Percentiles rank a stretch among this genome's conserved stretches.
phyloP scores from a whole-genome alignment of 2,888 invertebrate genomes.

The Micoletzkya japonica region DNA sequence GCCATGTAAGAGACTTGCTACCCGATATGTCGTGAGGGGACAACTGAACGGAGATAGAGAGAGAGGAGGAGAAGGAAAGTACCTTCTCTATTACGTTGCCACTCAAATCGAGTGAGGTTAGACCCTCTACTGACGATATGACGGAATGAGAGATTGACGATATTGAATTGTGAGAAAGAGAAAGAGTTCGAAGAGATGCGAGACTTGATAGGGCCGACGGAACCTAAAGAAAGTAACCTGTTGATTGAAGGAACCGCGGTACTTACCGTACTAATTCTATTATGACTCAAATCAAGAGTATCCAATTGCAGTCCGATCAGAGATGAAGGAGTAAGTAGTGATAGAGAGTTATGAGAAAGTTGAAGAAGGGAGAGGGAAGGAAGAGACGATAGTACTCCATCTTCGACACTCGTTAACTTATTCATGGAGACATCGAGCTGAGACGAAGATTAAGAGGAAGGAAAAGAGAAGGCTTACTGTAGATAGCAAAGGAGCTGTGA shows the following conservation, averaged over 20 bases:
- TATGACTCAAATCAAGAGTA: background rate
- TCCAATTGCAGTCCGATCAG: slow-evolving; percentile 1
- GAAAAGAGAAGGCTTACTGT: no score
- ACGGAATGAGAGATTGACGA: background rate
- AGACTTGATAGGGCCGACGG: slow-evolving; percentile 11
- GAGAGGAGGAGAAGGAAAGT: background rate
- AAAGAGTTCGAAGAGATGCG: background rate
- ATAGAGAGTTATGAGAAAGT: slow-evolving; percentile 8
- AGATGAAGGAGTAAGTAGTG: slow-evolving; percentile 2
- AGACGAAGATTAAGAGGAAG: background rate
- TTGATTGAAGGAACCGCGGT: background rate
- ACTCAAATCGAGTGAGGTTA: background rate
- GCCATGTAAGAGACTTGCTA: slow-evolving; percentile 42
- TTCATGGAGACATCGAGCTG: slow-evolving; percentile 17
- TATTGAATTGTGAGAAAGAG: slow-evolving; percentile 16
- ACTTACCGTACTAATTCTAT: background rate
- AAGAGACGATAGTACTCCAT: background rate
- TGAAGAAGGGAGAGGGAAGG: slow-evolving; percentile 4
- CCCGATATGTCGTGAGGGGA: slow-evolving; percentile 55
- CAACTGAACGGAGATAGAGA: slow-evolving; percentile 38
- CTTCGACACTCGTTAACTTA: background rate
- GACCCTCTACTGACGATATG: background rate
- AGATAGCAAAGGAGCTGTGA: no score
- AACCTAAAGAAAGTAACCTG: background rate
- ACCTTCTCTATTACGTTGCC: slow-evolving; percentile 24